phyloP scores from a whole-genome alignment of 2,113 vertebrate species.

The Datnioides undecimradiatus region DNA sequence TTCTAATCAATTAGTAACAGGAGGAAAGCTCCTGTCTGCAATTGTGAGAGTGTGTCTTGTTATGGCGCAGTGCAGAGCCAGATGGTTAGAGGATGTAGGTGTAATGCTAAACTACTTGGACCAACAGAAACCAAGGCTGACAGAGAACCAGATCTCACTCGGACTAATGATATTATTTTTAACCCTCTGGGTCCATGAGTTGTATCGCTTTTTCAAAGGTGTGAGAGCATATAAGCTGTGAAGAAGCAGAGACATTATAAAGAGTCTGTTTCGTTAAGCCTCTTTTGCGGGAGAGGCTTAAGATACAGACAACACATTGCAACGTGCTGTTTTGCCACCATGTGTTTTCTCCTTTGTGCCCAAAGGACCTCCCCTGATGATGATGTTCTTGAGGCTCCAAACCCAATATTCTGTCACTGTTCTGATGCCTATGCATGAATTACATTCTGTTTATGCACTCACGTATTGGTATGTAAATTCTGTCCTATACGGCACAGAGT shows the following conservation, averaged over 20 bases:
- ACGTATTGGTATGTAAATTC: slow-evolving; percentile 84
- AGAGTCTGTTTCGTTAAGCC: not conserved
- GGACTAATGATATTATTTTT: not conserved
- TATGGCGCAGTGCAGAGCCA: slow-evolving; percentile 42
- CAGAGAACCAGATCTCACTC: slow-evolving; percentile 8
- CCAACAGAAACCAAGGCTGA: not conserved
- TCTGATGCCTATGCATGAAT: slow-evolving; percentile 39
- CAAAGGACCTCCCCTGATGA: slow-evolving; percentile 13
- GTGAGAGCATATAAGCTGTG: slow-evolving; percentile 9
- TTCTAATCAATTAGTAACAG: slow-evolving; percentile 60
- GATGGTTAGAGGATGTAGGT: slow-evolving; percentile 21
- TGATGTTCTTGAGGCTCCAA: slow-evolving; percentile 4
- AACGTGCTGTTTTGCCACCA: slow-evolving; percentile 13
- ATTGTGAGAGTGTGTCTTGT: slow-evolving; percentile 21
- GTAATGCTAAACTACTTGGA: slow-evolving; percentile 27
- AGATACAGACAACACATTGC: slow-evolving; percentile 6
- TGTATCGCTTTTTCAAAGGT: slow-evolving; percentile 8
- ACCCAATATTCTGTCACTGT: not conserved
- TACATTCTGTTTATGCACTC: slow-evolving; percentile 57
- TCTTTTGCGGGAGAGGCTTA: not conserved
- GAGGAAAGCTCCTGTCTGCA: slow-evolving; percentile 42
- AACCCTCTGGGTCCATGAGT: not conserved
- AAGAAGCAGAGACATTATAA: not conserved
- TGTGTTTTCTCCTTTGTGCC: not conserved
- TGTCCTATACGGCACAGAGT: slow-evolving; percentile 47